Percentiles rank a stretch among this genome's conserved stretches.
phyloP scores from a whole-genome alignment of 2,888 invertebrate species.

The Ethmia dodecea region DNA sequence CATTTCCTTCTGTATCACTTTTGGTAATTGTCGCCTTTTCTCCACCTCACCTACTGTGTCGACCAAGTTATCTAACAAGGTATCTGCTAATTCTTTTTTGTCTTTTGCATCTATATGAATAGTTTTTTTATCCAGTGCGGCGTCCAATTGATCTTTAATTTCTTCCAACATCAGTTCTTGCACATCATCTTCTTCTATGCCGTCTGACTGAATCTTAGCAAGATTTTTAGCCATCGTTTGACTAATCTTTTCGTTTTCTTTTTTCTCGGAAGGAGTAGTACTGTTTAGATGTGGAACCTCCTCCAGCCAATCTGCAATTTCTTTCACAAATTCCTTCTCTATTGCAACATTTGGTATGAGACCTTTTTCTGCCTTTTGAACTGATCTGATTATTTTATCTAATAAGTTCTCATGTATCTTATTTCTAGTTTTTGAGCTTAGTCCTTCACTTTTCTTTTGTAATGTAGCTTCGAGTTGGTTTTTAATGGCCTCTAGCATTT shows the following conservation, averaged over 20 bases:
- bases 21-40: too few species aligned
- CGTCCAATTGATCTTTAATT: not conserved
- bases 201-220: conserved; percentile 18
- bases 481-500: conserved; percentile 7
- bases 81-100: conserved; percentile 4
- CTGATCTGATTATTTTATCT: too few species aligned
- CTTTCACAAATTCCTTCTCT: too few species aligned
- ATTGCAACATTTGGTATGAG: too few species aligned
- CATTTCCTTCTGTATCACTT: too few species aligned
- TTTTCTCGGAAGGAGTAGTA: too few species aligned
- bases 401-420: too few species aligned
- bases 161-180: conserved; percentile 8
- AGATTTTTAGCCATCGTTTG: too few species aligned
- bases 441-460: conserved; percentile 2
- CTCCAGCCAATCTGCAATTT: too few species aligned
- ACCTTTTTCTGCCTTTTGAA: too few species aligned
- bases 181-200: conserved; percentile 3
- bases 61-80: conserved; percentile 8
- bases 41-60: conserved; percentile 1
- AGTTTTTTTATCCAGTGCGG: conserved; percentile 2
- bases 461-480: not conserved
- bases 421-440: conserved; percentile 1
- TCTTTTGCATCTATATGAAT: not conserved
- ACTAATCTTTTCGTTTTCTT: too few species aligned
- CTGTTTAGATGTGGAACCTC: too few species aligned